Evolutionary conservation across 1,140 invertebrate species (phyloP), one percentile per base, ranked within the genome.

Genomic region (Leptinotarsa defecta): DNA sequence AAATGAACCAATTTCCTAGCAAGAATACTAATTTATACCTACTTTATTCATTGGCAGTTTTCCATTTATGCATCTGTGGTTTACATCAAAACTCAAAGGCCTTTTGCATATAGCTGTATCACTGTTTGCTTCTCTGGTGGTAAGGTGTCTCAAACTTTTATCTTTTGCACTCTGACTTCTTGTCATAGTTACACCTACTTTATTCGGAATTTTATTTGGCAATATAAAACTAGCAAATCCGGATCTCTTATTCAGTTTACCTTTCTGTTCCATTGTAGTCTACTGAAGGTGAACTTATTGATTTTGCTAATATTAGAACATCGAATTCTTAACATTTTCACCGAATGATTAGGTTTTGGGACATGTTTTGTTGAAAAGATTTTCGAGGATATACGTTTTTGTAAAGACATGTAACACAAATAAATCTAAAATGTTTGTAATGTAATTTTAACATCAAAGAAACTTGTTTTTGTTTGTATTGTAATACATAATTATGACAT

Each of bases 191-290:
- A 84, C 81, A 64, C 84, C 84, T 49, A 85, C 84, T 68, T 84
- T 85, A 78, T 85, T 85, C 4, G 83, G 83, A 61, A 80, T 77
- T 65, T 81, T 85, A 71, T 78, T 81, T 49, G 84, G 84, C 73
- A 85, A 74, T 27, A 85, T 74, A 57, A 83, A 82, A 74, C 81
- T 84, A 49, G 80, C 75, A 69, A 81, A 76, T 6, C 76, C 77
- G 71, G 75, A 73, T 48, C 76, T 74, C 67, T 71, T 77, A 48
- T 57, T 17, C 52, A 62, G 71, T 73, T 70, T 76, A 20, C 62
- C 48, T 62, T 76, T 74, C 49, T 75, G 76, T 49, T 72, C 76
- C 77, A 76, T 77, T 68, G 73, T 77, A 17, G 70, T 71, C 74
- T 65, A 62, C 57, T 74, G 67, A 64, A 70, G 52, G 57, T 65